phyloP scores from a whole-genome alignment of 2,888 invertebrate genomes.

The Masnerella sp. region DNA sequence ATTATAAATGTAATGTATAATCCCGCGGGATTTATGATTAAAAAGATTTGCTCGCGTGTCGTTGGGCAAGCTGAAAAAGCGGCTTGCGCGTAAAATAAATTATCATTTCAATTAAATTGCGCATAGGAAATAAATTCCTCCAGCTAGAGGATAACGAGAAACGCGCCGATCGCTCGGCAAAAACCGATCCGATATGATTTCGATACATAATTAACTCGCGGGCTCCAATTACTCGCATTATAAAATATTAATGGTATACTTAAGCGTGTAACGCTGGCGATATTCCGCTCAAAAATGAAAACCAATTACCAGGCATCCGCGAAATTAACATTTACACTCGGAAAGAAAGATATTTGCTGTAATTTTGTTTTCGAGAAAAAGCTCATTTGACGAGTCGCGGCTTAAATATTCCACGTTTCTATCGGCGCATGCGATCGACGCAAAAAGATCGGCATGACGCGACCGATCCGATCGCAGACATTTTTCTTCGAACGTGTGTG shows the following conservation, averaged over 20 bases:
- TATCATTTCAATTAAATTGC: conserved; percentile 16
- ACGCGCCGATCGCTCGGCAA: background rate
- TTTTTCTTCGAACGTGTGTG: conserved; percentile 61
- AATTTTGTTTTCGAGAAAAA: conserved; percentile 54
- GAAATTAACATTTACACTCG: conserved; percentile 53
- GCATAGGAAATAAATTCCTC: conserved; percentile 9
- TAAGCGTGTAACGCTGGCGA: conserved; percentile 21
- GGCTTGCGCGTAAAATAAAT: conserved; percentile 16
- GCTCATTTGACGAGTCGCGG: conserved; percentile 56
- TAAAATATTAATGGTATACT: conserved; percentile 48
- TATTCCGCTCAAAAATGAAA: conserved; percentile 27
- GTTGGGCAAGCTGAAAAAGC: no score
- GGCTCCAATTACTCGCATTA: conserved; percentile 35
- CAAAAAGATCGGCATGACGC: conserved; percentile 61
- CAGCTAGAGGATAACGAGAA: background rate
- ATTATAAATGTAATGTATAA: conserved; percentile 35
- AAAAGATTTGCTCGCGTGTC: conserved; percentile 12
- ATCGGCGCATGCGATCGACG: conserved; percentile 62
- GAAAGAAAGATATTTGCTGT: conserved; percentile 54
- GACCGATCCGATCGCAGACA: conserved; percentile 50
- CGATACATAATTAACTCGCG: conserved; percentile 36
- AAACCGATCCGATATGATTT: conserved; percentile 22
- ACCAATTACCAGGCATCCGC: conserved; percentile 37
- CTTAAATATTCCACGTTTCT: conserved; percentile 59
- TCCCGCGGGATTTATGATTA: conserved; percentile 19